phyloP scores from a whole-genome alignment of 2,113 vertebrate species.

The Myxocyprinus asiaticus region DNA sequence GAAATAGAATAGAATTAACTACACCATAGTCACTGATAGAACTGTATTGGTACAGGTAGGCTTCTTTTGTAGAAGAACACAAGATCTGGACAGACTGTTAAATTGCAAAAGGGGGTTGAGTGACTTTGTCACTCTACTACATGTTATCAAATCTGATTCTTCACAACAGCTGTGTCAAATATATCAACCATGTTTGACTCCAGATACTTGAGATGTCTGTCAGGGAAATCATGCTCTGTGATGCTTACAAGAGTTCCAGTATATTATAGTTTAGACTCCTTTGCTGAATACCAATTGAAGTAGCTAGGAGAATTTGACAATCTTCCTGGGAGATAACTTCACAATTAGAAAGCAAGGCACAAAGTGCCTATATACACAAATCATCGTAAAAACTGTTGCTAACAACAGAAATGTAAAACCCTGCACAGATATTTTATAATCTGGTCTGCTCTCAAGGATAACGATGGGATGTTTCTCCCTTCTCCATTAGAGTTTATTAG shows the following conservation, averaged over 20 bases:
- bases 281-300: conserved; percentile 32
- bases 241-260: not conserved
- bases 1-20: no score
- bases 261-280: conserved; percentile 14
- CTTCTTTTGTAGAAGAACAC: no score
- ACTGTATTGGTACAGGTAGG: no score
- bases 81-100: not conserved
- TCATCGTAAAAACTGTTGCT: not conserved
- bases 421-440: not conserved
- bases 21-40: no score
- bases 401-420: conserved; percentile 1
- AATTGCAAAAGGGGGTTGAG: not conserved
- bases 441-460: conserved; percentile 28
- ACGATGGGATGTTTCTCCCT: not conserved
- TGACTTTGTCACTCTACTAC: not conserved
- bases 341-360: conserved; percentile 39
- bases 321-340: conserved; percentile 26
- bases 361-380: conserved; percentile 7
- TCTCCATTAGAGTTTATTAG: conserved; percentile 9
- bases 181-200: not conserved
- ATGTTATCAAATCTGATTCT: not conserved
- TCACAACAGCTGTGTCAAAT: conserved; percentile 8
- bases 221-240: not conserved
- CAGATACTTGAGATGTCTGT: conserved; percentile 28
- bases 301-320: not conserved